phyloP scores from a whole-genome alignment of 2,888 invertebrate species.

The Drosophila mulleri region DNA sequence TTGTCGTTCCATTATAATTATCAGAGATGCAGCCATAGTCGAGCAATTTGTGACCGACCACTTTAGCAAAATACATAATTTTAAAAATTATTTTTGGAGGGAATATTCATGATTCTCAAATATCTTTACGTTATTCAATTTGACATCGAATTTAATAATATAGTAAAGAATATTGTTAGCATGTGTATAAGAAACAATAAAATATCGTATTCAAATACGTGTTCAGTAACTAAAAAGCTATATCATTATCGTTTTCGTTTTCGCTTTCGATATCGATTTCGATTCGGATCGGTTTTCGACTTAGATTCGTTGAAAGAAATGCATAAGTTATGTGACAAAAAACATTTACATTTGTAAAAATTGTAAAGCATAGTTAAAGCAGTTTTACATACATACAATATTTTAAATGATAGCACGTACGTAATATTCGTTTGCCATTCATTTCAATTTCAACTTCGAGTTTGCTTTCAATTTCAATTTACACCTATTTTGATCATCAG shows the following conservation, averaged over 20 bases:
- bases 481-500: constrained; percentile 83
- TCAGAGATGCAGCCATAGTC: constrained; percentile 63
- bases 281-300: constrained; percentile 4
- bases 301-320: constrained; percentile 52
- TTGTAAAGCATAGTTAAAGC: constrained; percentile 56
- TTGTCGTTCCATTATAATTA: constrained; percentile 59
- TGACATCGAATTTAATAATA: constrained; percentile 54
- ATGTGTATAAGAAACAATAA: constrained; percentile 46
- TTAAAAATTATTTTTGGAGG: constrained; percentile 84
- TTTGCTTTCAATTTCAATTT: constrained; percentile 28
- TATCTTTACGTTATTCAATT: constrained; percentile 63
- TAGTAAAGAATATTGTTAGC: constrained; percentile 57
- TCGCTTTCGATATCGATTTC: not conserved
- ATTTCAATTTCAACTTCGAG: constrained; percentile 7
- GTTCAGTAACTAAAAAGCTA: constrained; percentile 18
- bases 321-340: constrained; percentile 33
- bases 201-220: constrained; percentile 24
- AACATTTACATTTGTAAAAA: constrained; percentile 41
- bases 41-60: constrained; percentile 53
- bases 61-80: constrained; percentile 77
- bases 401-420: constrained; percentile 57
- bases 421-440: constrained; percentile 39
- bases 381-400: constrained; percentile 27
- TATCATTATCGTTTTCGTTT: constrained; percentile 4
- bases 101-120: constrained; percentile 83